phyloP scores from a whole-genome alignment of 2,113 vertebrate genomes.

The Pseudolaguvia tuberculata region DNA sequence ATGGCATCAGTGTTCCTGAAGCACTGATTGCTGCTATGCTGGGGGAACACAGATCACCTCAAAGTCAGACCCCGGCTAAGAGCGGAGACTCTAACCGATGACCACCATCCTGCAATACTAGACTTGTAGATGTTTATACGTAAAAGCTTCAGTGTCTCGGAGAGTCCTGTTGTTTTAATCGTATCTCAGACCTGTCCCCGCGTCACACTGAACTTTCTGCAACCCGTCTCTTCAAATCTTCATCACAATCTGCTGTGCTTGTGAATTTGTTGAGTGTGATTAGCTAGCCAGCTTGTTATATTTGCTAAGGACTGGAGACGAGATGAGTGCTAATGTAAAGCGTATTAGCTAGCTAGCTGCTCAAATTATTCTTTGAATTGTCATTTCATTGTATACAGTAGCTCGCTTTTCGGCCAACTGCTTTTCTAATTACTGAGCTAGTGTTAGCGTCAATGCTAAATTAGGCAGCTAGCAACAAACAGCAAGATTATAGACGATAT shows the following conservation, averaged over 20 bases:
- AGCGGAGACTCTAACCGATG: constrained; percentile 45
- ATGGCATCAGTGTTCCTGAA: constrained; percentile 59
- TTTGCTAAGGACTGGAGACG: neutral
- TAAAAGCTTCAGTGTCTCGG: neutral
- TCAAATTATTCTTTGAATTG: neutral
- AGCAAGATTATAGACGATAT: neutral
- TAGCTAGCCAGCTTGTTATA: constrained; percentile 1
- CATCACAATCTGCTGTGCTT: neutral
- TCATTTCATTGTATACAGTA: neutral
- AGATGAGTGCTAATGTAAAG: neutral
- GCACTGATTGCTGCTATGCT: constrained; percentile 69
- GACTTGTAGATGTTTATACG: constrained; percentile 9
- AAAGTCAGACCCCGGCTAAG: constrained; percentile 56
- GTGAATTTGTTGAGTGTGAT: neutral
- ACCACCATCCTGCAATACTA: neutral
- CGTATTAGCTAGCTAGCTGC: neutral
- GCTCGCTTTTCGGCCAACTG: neutral
- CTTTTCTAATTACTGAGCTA: neutral
- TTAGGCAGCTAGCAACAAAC: neutral
- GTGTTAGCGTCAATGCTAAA: neutral
- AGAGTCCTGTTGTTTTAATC: constrained; percentile 5
- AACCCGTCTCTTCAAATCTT: neutral
- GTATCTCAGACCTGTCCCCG: constrained; percentile 46
- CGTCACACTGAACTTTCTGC: constrained; percentile 33
- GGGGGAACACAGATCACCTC: constrained; percentile 61